These are phyloP conservation scores for Poecilia latipinna DNA, from an alignment of 2,113 vertebrate genomes.

Conservation along the genomic window DNA sequence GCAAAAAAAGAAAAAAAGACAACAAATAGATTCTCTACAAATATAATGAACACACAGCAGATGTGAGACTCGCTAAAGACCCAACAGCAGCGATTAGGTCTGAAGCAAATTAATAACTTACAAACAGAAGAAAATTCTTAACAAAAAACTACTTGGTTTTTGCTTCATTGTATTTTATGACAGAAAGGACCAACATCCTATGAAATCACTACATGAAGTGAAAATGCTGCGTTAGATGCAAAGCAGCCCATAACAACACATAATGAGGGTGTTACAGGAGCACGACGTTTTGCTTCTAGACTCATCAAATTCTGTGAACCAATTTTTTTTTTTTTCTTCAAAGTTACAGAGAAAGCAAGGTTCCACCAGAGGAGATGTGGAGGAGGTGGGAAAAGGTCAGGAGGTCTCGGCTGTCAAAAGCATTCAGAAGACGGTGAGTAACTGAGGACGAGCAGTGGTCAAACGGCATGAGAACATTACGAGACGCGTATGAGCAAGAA, in stretches of 20 bases:
- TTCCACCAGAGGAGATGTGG: conserved; percentile 12
- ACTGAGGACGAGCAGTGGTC: conserved; percentile 26
- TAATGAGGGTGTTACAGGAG: conserved; percentile 35
- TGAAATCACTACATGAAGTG: conserved; percentile 58
- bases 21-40: conserved; percentile 62
- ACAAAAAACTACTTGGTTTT: conserved; percentile 58
- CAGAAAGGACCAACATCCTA: conserved; percentile 52
- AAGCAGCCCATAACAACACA: conserved; percentile 39
- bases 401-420: conserved; percentile 27
- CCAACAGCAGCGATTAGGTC: conserved; percentile 47
- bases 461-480: conserved; percentile 64
- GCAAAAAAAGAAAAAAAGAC: neutral
- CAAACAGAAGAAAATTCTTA: conserved; percentile 55
- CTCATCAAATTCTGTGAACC: conserved; percentile 33
- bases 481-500: conserved; percentile 86
- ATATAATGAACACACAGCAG: conserved; percentile 51
- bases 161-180: conserved; percentile 57
- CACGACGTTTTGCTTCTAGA: conserved; percentile 36
- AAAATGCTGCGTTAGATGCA: conserved; percentile 45
- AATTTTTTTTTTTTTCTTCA: neutral
- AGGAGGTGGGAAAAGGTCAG: conserved; percentile 43
- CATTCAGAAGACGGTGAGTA: neutral
- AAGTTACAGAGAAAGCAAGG: conserved; percentile 26
- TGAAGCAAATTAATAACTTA: conserved; percentile 78
- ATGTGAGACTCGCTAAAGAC: conserved; percentile 62